Conservation (phyloP, 2,888 invertebrate species). For the Trachelus tabidus region DNA sequence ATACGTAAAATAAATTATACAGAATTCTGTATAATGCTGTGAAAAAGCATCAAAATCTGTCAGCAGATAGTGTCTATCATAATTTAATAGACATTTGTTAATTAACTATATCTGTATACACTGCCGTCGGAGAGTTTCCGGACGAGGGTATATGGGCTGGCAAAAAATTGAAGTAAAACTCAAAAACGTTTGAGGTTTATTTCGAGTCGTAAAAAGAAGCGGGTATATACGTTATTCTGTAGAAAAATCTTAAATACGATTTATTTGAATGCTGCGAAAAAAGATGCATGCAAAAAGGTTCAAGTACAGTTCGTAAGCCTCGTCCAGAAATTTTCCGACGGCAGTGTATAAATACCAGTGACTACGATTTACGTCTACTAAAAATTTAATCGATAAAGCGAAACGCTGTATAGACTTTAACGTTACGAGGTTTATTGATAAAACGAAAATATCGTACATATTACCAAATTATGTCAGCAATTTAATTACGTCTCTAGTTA, state of each 20-base stretch:
- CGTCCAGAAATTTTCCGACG: too few relatives aligned
- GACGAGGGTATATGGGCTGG: too few relatives aligned
- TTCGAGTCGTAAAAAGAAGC: too few relatives aligned
- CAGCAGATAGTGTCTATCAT: neutral
- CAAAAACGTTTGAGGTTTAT: too few relatives aligned
- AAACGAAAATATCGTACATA: neutral
- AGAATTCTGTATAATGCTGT: neutral
- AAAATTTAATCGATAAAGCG: neutral
- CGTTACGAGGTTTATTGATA: neutral
- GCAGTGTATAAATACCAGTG: neutral
- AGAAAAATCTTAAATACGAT: too few relatives aligned
- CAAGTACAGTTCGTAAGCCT: too few relatives aligned
- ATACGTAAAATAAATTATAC: neutral
- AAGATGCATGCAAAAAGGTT: too few relatives aligned
- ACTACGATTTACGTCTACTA: neutral
- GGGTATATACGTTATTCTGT: too few relatives aligned
- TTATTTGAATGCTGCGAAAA: too few relatives aligned
- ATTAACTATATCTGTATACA: neutral
- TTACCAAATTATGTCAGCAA: neutral
- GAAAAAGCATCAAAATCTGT: neutral
- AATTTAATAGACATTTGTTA: neutral
- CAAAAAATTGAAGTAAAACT: too few relatives aligned
- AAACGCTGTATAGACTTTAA: neutral
- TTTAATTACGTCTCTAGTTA: neutral
- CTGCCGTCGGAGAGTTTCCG: too few relatives aligned